These are phyloP conservation scores for Rhogogaster chlorosoma DNA, from an alignment of 2,888 invertebrate species.

Conservation along the genomic window DNA sequence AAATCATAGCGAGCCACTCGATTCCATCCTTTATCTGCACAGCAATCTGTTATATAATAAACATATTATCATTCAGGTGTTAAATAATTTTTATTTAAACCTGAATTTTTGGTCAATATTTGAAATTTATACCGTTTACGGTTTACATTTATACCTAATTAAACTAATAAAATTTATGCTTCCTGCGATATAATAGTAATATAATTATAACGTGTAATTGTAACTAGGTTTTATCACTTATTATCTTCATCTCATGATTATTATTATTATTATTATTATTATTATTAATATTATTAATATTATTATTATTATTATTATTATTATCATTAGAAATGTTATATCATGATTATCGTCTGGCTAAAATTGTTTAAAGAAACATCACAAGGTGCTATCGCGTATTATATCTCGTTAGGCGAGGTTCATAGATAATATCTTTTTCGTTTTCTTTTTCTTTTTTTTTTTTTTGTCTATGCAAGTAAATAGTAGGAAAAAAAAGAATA, in stretches of 20 bases:
- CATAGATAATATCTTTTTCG: conserved; percentile 52
- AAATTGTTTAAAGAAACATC: conserved; percentile 63
- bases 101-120: background rate
- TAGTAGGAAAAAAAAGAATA: background rate
- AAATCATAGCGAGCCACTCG: background rate
- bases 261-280: background rate
- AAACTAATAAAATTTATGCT: background rate
- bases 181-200: background rate
- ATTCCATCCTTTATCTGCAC: background rate
- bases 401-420: conserved; percentile 59
- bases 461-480: conserved; percentile 13
- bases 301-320: background rate
- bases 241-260: background rate
- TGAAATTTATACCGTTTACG: background rate
- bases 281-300: background rate
- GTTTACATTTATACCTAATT: background rate
- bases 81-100: background rate
- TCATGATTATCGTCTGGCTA: conserved; percentile 53
- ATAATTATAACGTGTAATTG: background rate
- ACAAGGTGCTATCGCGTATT: conserved; percentile 66
- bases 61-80: background rate
- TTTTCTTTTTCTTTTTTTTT: conserved; percentile 53
- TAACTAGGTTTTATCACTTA: background rate
- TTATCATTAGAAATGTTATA: conserved; percentile 16
- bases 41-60: background rate